Evolutionary conservation across 2,113 vertebrate genomes (phyloP).

Genomic region (Synodontis membranacea): DNA sequence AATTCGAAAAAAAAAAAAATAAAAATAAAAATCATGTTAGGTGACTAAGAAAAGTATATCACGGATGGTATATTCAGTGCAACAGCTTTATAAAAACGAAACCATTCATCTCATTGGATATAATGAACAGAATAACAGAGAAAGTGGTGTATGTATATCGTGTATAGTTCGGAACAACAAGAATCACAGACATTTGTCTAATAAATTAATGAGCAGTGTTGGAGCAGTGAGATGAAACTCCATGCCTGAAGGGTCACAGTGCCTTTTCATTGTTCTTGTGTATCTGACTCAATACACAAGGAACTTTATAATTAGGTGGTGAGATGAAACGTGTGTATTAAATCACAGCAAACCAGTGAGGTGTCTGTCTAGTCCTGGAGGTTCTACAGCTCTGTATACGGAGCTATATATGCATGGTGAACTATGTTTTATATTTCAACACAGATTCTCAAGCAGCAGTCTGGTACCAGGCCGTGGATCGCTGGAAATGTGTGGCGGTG

Average conservation of each 20-base stretch:
- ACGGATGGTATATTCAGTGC: neutral
- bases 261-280: neutral
- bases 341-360: neutral
- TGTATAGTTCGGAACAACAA: neutral
- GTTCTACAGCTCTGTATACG: neutral
- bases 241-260: constrained; percentile 18
- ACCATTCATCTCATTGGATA: neutral
- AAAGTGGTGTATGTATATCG: neutral
- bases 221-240: constrained; percentile 7
- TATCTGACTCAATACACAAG: neutral
- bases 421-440: neutral
- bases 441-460: neutral
- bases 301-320: constrained; percentile 15
- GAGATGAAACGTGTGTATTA: constrained; percentile 17
- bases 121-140: constrained; percentile 10
- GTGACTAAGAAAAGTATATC: neutral
- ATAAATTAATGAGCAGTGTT: constrained; percentile 9
- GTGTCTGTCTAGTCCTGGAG: neutral
- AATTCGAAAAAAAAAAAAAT: neutral
- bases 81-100: neutral
- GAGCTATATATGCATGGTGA: no score
- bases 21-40: no score
- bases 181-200: neutral
- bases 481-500: neutral
- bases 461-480: neutral